Base-by-base conservation (phyloP, 2,888 invertebrate species). In the Rotaria macrura region DNA sequence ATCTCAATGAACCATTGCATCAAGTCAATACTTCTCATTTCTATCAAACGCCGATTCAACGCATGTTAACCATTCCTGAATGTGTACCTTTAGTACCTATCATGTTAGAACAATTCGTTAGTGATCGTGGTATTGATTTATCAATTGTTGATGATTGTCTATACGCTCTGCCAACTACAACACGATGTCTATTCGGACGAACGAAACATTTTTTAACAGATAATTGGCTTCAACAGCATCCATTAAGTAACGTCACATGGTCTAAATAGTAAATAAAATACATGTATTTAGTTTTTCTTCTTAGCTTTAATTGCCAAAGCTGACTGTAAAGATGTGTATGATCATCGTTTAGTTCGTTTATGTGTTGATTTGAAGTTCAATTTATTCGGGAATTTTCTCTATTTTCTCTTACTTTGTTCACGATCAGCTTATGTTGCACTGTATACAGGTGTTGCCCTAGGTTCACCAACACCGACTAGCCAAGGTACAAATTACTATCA, bases 71-170 rank as follows among this genome's bases (percentile, higher is more conserved):
- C 17, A 79, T n/a, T 14, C 40, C 40, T 12, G 79, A 79, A 79
- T 43, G 25, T 79, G 79, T 79, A 12, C 43, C 79, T 43, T 79
- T 79, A 43, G 79, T 79, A 25, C 79, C 79, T 20, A 12, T 79
- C 0, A 40, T 79, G 25, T 79, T 79, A 79, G 79, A 79, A 79
- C 79, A 79, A n/a, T 79, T 79, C 43, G 79, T 79, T 43, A 79
- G 79, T n/a, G 34, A 40, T n/a, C 10, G 43, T n/a, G 79, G 79
- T 1, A n/a, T n/a, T 43, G 79, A 79, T 79, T 43, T 79, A n/a
- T 79, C 79, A 12, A 79, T 79, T 43, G 79, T 79, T 43, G 79
- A 79, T 79, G 79, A 79, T 79, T 79, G 79, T 43, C n/a, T 79
- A n/a, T 43, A 79, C 43, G 43, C 79, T 14, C 79, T 40, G 5